Percentiles rank a stretch among this genome's conserved stretches.
Conservation (phyloP, 2,797 vertebrate genomes). For the Premnoplex brunnescens region DNA sequence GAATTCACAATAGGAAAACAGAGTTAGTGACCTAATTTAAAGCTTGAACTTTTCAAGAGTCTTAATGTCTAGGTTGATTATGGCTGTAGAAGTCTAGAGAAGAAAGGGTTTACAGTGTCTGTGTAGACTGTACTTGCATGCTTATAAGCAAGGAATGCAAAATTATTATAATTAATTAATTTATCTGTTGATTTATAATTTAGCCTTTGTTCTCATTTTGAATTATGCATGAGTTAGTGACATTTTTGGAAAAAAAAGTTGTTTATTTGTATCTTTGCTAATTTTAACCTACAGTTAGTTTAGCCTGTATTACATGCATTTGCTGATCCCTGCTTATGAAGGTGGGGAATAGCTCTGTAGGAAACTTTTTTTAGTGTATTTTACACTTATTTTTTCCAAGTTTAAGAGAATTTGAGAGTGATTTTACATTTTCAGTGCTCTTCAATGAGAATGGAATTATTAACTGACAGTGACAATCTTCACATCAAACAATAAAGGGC, state of each 20-base stretch:
- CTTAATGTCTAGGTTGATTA: not conserved
- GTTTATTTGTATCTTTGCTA: constrained; percentile 23
- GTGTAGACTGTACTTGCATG: not conserved
- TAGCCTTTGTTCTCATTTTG: constrained; percentile 23
- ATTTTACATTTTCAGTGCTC: not conserved
- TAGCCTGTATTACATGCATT: not conserved
- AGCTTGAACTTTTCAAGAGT: constrained; percentile 3
- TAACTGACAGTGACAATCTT: not conserved
- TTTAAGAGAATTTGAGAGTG: not conserved
- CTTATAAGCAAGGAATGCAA: not conserved
- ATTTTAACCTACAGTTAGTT: constrained; percentile 18
- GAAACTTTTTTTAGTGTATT: not conserved
- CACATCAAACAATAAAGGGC: not conserved
- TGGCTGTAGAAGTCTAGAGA: not conserved
- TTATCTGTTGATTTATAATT: constrained; percentile 7
- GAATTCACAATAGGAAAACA: not conserved
- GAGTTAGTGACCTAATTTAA: not conserved
- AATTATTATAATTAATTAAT: constrained; percentile 15
- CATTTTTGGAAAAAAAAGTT: not conserved
- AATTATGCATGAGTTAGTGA: not conserved
- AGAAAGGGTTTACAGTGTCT: not conserved
- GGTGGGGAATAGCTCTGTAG: not conserved
- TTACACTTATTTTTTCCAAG: not conserved
- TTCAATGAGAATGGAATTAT: not conserved
- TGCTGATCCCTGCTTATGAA: not conserved